A percentile compares a stretch with the other conserved stretches of the same genome.
Conservation (phyloP, 2,113 vertebrate species). For the Pseudonaja textilis region DNA sequence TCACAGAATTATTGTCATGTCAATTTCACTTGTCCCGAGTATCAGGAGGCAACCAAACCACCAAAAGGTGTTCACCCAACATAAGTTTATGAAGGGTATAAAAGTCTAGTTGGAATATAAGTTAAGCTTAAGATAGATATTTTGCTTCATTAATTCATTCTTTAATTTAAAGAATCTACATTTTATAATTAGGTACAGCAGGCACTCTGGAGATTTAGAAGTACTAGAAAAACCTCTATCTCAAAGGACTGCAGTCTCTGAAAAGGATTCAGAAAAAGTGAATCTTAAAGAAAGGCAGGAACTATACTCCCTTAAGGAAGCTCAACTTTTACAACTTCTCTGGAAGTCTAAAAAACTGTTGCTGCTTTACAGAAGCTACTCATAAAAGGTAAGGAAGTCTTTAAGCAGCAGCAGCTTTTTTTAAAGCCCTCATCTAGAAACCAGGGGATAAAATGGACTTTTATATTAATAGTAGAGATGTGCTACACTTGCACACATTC, state of each 20-base stretch:
- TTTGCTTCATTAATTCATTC: background rate
- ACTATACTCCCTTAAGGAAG: background rate
- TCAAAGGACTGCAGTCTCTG: background rate
- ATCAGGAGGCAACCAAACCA: background rate
- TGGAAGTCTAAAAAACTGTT: background rate
- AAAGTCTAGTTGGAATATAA: background rate
- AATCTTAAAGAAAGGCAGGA: background rate
- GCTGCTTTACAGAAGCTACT: background rate
- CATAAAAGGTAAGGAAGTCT: background rate
- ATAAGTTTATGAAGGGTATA: background rate
- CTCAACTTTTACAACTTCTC: background rate
- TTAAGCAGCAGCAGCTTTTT: background rate
- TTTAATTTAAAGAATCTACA: background rate
- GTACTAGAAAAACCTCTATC: background rate
- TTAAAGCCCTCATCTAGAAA: background rate
- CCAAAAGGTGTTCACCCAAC: background rate
- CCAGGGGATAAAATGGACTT: background rate
- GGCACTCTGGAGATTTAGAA: background rate
- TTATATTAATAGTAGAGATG: background rate
- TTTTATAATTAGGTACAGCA: background rate
- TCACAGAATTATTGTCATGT: background rate
- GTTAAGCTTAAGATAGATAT: background rate
- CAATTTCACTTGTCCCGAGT: background rate
- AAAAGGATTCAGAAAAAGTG: background rate
- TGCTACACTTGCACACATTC: background rate